phyloP scores from a whole-genome alignment of 2,888 invertebrate genomes.

The Brenthis hecate region DNA sequence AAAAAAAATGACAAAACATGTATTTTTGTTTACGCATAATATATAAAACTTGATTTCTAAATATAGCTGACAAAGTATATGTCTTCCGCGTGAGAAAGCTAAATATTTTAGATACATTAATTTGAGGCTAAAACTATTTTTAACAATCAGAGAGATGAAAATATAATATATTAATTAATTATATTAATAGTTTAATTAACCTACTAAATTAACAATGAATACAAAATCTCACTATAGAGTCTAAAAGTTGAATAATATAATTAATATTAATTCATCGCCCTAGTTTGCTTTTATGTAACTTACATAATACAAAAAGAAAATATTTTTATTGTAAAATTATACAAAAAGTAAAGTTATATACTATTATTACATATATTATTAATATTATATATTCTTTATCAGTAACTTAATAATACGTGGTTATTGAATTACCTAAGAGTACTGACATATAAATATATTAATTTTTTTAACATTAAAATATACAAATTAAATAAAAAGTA shows the following conservation, averaged over 20 bases:
- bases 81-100: too few relatives aligned
- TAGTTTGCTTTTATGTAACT: conserved; percentile 14
- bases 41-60: too few relatives aligned
- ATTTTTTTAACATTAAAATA: too few relatives aligned
- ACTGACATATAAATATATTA: too few relatives aligned
- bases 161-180: conserved; percentile 3
- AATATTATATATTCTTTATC: too few relatives aligned
- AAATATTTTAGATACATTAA: too few relatives aligned
- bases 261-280: conserved; percentile 4
- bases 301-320: not conserved
- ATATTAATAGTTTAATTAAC: conserved; percentile 1
- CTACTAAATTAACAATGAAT: not conserved
- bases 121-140: not conserved
- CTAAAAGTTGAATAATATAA: conserved; percentile 1
- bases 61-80: too few relatives aligned
- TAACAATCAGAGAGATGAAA: not conserved
- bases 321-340: not conserved
- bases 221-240: not conserved
- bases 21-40: too few relatives aligned
- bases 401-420: too few relatives aligned
- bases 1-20: too few relatives aligned
- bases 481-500: too few relatives aligned
- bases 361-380: not conserved
- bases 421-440: too few relatives aligned
- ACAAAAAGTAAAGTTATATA: conserved; percentile 2